Conservation (phyloP, 1,140 invertebrate species). For the Brachionus manjavacas region DNA sequence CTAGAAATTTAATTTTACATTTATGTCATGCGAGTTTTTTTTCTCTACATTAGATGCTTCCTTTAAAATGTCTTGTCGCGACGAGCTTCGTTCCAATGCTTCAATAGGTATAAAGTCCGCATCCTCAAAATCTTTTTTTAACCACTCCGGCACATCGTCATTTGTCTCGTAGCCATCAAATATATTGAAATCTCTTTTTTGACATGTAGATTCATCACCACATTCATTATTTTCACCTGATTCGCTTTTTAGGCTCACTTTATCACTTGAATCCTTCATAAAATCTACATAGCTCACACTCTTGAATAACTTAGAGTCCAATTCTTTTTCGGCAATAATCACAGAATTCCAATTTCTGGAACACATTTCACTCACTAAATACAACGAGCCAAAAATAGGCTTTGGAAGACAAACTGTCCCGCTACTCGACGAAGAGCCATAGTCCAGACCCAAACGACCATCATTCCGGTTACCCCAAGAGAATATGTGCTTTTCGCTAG, state of each 20-base stretch:
- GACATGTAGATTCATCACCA: not conserved
- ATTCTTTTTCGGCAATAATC: slow-evolving; percentile 50
- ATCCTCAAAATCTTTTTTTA: slow-evolving; percentile 39
- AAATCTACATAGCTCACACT: slow-evolving; percentile 11
- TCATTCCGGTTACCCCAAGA: slow-evolving; percentile 55
- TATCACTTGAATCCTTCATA: not conserved
- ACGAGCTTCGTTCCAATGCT: not conserved
- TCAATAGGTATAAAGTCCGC: slow-evolving; percentile 26
- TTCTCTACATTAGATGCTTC: not conserved
- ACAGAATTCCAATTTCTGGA: slow-evolving; percentile 53
- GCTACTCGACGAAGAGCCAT: slow-evolving; percentile 43
- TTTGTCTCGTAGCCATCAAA: not conserved
- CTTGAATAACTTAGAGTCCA: not conserved
- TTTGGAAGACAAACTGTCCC: slow-evolving; percentile 47
- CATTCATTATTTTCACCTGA: not conserved
- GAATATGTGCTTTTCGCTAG: slow-evolving; percentile 57
- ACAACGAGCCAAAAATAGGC: slow-evolving; percentile 56
- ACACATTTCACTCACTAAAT: slow-evolving; percentile 50
- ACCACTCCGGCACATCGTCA: slow-evolving; percentile 6
- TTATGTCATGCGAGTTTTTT: not conserved
- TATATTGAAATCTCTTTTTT: slow-evolving; percentile 26
- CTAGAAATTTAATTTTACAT: not conserved
- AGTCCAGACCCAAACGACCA: slow-evolving; percentile 51
- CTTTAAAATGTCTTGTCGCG: not conserved
- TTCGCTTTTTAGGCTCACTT: not conserved